phyloP scores from a whole-genome alignment of 2,797 vertebrate genomes.

The Halcyon chelicuti region DNA sequence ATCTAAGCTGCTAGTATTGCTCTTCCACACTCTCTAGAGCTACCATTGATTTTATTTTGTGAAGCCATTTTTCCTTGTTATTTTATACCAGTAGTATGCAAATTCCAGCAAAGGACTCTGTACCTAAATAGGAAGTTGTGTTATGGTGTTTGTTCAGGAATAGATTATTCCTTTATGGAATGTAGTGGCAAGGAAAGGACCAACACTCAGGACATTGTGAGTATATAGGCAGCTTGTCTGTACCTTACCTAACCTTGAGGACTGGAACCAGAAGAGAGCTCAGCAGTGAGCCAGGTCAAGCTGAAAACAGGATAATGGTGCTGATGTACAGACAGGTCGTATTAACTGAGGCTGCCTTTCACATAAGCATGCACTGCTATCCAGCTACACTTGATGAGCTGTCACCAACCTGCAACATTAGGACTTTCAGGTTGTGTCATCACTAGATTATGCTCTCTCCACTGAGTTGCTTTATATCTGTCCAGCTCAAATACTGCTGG shows the following conservation, averaged over 20 bases:
- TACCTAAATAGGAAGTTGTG: background rate
- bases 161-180: background rate
- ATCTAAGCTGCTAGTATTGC: background rate
- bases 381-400: background rate
- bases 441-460: background rate
- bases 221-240: background rate
- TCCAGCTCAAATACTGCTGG: background rate
- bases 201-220: background rate
- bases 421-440: background rate
- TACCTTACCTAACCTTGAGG: background rate
- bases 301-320: background rate
- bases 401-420: background rate
- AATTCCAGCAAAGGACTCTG: background rate
- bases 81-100: background rate
- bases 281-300: background rate
- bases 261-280: background rate
- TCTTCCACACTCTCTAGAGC: background rate
- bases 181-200: background rate
- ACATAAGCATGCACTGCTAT: accelerated
- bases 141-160: background rate
- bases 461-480: background rate
- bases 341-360: background rate
- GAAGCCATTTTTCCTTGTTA: background rate
- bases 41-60: background rate
- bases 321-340: background rate